Base-by-base conservation (phyloP, 2,888 invertebrate genomes). In the Epinotia ramella region DNA sequence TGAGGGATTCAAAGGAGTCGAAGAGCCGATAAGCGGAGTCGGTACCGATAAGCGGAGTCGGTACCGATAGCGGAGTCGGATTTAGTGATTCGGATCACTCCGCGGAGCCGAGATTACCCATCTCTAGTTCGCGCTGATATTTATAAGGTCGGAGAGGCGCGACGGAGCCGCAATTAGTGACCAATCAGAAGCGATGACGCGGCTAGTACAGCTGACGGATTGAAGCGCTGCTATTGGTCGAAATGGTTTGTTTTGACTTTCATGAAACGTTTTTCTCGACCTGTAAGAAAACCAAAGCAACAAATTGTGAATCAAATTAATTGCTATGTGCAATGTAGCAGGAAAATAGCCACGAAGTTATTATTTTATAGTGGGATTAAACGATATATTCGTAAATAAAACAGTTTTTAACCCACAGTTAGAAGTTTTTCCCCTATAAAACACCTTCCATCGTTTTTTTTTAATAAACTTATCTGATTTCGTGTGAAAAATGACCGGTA, bases 111-210 rank as follows among this genome's bases (percentile, higher is more conserved):
- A n/a, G n/a, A n/a, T n/a, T n/a, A n/a, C n/a, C n/a, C n/a, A n/a
- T n/a, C n/a, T n/a, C n/a, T n/a, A 87, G 87, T 88, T 89, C 89
- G 91, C 93, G 90, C 94, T 90, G 91, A 90, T 96, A 95, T 96
- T 96, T 96, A 96, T 96, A 96, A 95, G 93, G 93, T 95, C 94
- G 94, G 93, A 90, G 94, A 89, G 95, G 89, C 91, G 91, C 89
- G 88, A 89, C 90, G 85, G 85, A 83, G 84, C 83, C 80, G 75
- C 72, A 69, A 71, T 72, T 82, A 80, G 80, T 78, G 81, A 79
- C 94, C 94, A 93, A 93, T 93, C 83, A 84, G 75, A 82, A 80
- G 64, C 63, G 60, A 62, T 77, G 73, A 72, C 77, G 75, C 78
- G 74, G 80, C 81, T 79, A 78, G 65, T 76, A 84, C 82, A 84